Conservation (phyloP, 1,140 invertebrate genomes). For the Reticulitermes speratus region DNA sequence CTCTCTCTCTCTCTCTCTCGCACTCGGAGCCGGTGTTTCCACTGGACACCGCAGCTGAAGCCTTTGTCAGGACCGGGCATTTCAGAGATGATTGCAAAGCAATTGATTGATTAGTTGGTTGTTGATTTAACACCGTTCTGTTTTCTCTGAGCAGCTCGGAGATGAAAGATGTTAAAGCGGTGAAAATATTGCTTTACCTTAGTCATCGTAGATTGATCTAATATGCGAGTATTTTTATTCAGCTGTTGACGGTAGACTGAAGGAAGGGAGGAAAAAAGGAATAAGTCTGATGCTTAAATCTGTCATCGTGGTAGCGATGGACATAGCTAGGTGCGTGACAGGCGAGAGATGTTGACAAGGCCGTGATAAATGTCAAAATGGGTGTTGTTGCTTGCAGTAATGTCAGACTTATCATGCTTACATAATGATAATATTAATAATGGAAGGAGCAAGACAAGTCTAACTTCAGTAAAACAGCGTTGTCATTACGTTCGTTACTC, state of each 20-base stretch:
- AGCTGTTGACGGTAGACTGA: not conserved
- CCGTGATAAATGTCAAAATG: no score
- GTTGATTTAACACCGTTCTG: constrained; percentile 12
- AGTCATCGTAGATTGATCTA: not conserved
- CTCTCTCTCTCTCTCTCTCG: not conserved
- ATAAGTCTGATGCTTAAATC: no score
- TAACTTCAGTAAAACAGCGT: no score
- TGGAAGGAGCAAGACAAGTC: no score
- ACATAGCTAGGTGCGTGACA: no score
- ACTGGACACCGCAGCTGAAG: not conserved
- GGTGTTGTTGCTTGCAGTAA: no score
- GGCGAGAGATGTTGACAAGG: no score
- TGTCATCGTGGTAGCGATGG: no score
- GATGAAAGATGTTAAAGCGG: not conserved
- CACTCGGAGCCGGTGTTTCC: not conserved
- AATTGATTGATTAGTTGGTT: constrained; percentile 10
- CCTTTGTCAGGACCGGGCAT: not conserved
- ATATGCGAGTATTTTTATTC: not conserved
- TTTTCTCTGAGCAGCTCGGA: not conserved
- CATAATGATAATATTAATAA: no score
- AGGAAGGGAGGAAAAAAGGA: not conserved
- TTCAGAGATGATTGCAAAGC: constrained; percentile 14
- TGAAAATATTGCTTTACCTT: not conserved
- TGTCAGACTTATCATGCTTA: no score
- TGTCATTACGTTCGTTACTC: no score